phyloP scores from a whole-genome alignment of 1,140 invertebrate species.

The Hycleus cichorii region DNA sequence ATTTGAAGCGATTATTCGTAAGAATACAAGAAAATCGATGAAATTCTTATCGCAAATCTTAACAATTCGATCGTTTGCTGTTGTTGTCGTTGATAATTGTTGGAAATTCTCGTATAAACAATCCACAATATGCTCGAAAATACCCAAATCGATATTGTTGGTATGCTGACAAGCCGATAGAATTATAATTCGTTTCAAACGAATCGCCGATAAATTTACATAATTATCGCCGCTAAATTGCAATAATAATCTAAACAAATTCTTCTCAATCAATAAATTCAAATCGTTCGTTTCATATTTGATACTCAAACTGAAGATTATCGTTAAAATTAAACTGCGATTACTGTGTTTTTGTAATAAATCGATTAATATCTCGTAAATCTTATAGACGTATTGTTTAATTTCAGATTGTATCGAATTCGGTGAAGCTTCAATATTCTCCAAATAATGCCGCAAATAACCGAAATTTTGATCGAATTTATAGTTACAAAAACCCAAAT shows the following conservation, averaged over 20 bases:
- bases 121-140: slow-evolving; percentile 35
- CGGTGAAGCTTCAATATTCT: slow-evolving; percentile 43
- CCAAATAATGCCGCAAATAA: slow-evolving; percentile 46
- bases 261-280: slow-evolving; percentile 50
- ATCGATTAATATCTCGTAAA: slow-evolving; percentile 39
- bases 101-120: slow-evolving; percentile 25
- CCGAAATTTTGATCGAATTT: slow-evolving; percentile 33
- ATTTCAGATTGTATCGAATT: slow-evolving; percentile 41
- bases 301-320: slow-evolving; percentile 52
- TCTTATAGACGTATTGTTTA: slow-evolving; percentile 41
- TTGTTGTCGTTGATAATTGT: too few relatives aligned
- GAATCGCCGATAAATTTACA: slow-evolving; percentile 40
- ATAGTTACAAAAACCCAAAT: slow-evolving; percentile 49
- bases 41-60: slow-evolving; percentile 34
- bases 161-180: slow-evolving; percentile 47
- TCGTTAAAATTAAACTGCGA: slow-evolving; percentile 35
- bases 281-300: slow-evolving; percentile 52
- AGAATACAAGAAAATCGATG: slow-evolving; percentile 52
- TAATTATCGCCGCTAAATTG: slow-evolving; percentile 25
- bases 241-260: slow-evolving; percentile 45
- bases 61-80: too few relatives aligned
- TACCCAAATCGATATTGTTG: slow-evolving; percentile 42
- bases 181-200: slow-evolving; percentile 50
- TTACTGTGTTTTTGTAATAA: slow-evolving; percentile 21
- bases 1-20: slow-evolving; percentile 46